Conservation (phyloP, 2,888 invertebrate species). For the Hydrotaea cyrtoneurina region DNA sequence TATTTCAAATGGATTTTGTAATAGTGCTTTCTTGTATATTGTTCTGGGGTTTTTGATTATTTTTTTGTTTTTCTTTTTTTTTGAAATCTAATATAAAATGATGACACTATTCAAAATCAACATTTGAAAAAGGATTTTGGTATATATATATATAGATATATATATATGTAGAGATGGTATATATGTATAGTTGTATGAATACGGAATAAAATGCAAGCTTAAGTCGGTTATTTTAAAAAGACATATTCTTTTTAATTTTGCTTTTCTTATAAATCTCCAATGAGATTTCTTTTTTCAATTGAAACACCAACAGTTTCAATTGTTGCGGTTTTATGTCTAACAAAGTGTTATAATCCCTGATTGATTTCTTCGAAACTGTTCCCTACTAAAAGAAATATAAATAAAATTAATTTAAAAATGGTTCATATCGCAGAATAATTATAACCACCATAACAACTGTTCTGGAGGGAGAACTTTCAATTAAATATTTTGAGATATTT, state of each 20-base stretch:
- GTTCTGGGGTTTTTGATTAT: background rate
- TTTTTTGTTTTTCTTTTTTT: constrained; percentile 14
- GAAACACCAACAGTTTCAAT: constrained; percentile 33
- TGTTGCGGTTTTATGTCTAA: no score
- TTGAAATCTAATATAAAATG: background rate
- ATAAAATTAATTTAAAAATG: no score
- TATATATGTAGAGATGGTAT: constrained; percentile 6
- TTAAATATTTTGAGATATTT: no score
- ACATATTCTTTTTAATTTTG: background rate
- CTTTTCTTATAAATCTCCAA: constrained; percentile 28
- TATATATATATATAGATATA: constrained; percentile 16
- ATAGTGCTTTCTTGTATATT: constrained; percentile 12
- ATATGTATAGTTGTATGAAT: background rate
- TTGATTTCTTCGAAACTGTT: background rate
- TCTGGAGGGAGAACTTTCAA: no score
- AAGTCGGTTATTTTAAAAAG: constrained; percentile 11
- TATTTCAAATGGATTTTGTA: constrained; percentile 31
- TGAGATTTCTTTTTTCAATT: constrained; percentile 14
- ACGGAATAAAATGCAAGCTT: constrained; percentile 29
- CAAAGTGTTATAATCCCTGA: background rate
- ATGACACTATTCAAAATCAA: constrained; percentile 37
- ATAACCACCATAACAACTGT: no score
- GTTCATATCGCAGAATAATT: no score
- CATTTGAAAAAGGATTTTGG: constrained; percentile 33
- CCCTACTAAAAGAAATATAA: constrained; percentile 13